A percentile compares a stretch with the other conserved stretches of the same genome.
phyloP scores from a whole-genome alignment of 1,140 invertebrate species.

The Batillaria attramentaria region DNA sequence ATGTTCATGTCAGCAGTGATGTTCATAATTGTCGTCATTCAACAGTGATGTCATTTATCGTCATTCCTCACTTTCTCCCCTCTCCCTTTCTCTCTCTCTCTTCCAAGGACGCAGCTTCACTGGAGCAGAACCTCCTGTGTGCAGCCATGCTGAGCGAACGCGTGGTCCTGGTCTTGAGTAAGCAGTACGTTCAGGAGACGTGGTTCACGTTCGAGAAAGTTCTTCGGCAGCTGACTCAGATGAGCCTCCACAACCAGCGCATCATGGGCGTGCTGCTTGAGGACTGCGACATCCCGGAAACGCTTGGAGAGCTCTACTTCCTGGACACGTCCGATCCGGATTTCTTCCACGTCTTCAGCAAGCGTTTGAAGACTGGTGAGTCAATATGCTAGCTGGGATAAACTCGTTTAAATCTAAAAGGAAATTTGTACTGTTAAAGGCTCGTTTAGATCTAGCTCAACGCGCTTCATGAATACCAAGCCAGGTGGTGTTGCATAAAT shows the following conservation, averaged over 20 bases:
- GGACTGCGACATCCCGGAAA: slow-evolving; percentile 62
- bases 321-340: slow-evolving; percentile 55
- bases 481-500: no score
- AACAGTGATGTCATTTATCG: no score
- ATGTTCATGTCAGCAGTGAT: no score
- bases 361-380: slow-evolving; percentile 56
- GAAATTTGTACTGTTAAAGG: no score
- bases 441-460: no score
- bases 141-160: slow-evolving; percentile 66
- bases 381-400: slow-evolving; percentile 12
- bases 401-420: no score
- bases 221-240: slow-evolving; percentile 57
- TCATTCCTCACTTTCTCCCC: neutral
- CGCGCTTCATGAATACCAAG: no score
- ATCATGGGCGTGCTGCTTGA: slow-evolving; percentile 61
- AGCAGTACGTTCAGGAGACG: slow-evolving; percentile 54
- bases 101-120: slow-evolving; percentile 19
- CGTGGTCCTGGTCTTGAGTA: slow-evolving; percentile 60
- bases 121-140: slow-evolving; percentile 59
- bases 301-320: slow-evolving; percentile 54
- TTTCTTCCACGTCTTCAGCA: slow-evolving; percentile 57
- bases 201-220: slow-evolving; percentile 63
- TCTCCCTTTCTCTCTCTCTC: neutral
- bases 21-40: no score
- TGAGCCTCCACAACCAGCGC: slow-evolving; percentile 60